Evolutionary conservation across 53 echinoderm and acorn worm genomes (phyloP), one percentile per base, ranked within the genome.

Genomic region (Hippasteria phrygiana): DNA sequence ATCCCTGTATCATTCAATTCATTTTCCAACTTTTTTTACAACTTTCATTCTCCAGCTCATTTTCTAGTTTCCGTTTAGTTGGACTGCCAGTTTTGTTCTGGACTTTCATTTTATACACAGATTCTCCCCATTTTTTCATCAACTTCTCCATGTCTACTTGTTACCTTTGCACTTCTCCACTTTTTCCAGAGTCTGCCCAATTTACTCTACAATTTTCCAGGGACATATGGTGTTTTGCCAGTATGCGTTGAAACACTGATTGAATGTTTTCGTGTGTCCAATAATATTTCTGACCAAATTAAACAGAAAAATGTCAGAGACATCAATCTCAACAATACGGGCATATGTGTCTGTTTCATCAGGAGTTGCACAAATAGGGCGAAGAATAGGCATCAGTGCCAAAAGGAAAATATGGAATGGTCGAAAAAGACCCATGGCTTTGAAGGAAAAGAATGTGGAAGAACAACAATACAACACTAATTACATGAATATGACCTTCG

Each of bases 21-120:
- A 22, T 46, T 59, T 77, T 78, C 65, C 62, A 89, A 59, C 66
- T 77, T 89, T 11, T 54, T 62, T 88, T 88, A 10, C 53, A 16
- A 29, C 53, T 73, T 74, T 88, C 75, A 62, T 59, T 63, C 16
- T 0, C 43, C 17, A 88, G 38, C 17, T 74, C 75, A 43, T 75
- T 14, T 62, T 88, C 65, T 55, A 88, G 56, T 59, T 88, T 75
- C 63, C 75, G 56, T 76, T 75, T 88, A 18, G 75, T 75, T 29
- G 76, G 76, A 24, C 75, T 88, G 62, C 88, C 76, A 3, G 62
- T 88, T 62, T 55, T 63, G 51, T 88, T 76, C 27, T 53, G 56
- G 20, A 88, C 64, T 35, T 86, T 71, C 20, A 71, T 36, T 71
- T 36, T 71, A 29, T 71, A 71, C 5, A 40, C 22, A 38, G 71